Conservation (phyloP, 2,113 vertebrate genomes). For the Solea solea region DNA sequence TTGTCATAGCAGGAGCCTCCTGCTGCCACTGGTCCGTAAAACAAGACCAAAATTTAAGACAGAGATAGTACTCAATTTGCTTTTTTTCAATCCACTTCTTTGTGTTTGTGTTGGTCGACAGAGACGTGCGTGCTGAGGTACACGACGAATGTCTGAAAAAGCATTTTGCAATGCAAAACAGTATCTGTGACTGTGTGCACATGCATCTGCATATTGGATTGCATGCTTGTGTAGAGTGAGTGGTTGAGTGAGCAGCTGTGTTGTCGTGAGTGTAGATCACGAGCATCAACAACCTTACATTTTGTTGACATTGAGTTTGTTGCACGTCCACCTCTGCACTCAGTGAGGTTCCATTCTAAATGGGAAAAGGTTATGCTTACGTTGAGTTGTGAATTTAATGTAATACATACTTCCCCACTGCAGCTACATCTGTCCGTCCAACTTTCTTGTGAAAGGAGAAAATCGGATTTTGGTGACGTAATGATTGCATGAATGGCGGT, state of each 20-base stretch:
- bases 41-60: not conserved
- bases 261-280: too few species aligned
- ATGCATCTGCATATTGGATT: constrained; percentile 14
- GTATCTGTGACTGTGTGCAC: constrained; percentile 6
- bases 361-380: not conserved
- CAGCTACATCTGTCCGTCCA: not conserved
- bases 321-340: not conserved
- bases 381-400: not conserved
- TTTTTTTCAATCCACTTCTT: not conserved
- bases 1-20: constrained; percentile 42
- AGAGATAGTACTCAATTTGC: not conserved
- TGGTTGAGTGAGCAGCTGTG: not conserved
- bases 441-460: not conserved
- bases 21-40: constrained; percentile 6
- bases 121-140: too few species aligned
- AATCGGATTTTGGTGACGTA: not conserved
- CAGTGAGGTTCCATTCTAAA: not conserved
- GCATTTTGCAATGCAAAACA: constrained; percentile 65
- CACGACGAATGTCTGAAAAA: constrained; percentile 1
- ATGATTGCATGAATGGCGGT: not conserved
- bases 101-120: not conserved
- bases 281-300: too few species aligned
- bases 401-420: too few species aligned
- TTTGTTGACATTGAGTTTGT: too few species aligned
- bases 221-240: constrained; percentile 6